A percentile compares a stretch with the other conserved stretches of the same genome.
phyloP scores from a whole-genome alignment of 2,797 vertebrate genomes.

The Sphenodon punctatus region DNA sequence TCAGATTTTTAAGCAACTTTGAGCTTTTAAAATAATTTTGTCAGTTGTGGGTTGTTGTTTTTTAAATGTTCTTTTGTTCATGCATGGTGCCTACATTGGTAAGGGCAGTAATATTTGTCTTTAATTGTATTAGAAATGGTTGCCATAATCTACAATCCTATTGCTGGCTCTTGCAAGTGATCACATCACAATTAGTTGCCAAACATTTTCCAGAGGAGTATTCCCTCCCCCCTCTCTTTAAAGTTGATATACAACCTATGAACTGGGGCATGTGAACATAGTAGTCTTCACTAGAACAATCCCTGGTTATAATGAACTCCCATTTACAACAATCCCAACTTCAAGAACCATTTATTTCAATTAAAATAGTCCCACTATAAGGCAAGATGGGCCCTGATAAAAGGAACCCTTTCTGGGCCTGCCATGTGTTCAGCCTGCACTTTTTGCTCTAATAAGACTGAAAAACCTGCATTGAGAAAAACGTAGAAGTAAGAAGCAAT shows the following conservation, averaged over 20 bases:
- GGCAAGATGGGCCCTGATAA: no score
- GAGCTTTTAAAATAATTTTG: neutral
- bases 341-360: no score
- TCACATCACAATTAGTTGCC: neutral
- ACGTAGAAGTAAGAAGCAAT: no score
- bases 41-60: no score
- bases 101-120: neutral
- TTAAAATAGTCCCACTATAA: no score
- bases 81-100: neutral
- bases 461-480: no score
- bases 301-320: no score
- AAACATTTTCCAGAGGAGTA: neutral
- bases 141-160: neutral
- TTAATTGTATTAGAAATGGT: neutral
- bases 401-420: no score
- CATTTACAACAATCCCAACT: no score
- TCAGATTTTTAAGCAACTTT: neutral
- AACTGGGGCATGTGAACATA: neutral
- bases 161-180: neutral
- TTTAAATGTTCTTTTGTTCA: neutral
- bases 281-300: no score
- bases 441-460: no score
- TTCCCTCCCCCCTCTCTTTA: neutral
- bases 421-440: no score
- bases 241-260: neutral